Evolutionary conservation across 1,140 invertebrate species (phyloP).

Genomic region (Chelonus insularis): DNA sequence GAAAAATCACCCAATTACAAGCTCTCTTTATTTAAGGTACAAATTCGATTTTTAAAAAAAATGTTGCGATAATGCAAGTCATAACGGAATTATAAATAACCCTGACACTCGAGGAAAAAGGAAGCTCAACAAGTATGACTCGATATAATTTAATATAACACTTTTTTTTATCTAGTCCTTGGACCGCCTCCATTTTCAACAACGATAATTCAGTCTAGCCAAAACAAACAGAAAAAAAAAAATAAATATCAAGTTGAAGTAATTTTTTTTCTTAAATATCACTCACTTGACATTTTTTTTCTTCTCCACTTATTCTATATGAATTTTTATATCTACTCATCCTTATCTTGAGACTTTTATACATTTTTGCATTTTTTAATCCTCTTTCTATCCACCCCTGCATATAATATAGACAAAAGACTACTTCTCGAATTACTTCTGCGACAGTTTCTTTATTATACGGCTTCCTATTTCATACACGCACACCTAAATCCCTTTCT

Average conservation of each 20-base stretch:
- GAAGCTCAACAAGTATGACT: conserved; percentile 26
- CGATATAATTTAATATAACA: conserved; percentile 22
- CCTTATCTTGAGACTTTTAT: background rate
- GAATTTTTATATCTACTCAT: too few relatives aligned
- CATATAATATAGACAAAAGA: background rate
- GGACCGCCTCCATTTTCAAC: too few relatives aligned
- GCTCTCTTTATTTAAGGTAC: too few relatives aligned
- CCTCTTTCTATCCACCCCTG: too few relatives aligned
- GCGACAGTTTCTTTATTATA: conserved; percentile 5
- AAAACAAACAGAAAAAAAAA: background rate
- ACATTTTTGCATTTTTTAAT: too few relatives aligned
- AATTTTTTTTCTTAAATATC: too few relatives aligned
- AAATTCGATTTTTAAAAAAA: too few relatives aligned
- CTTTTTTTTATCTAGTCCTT: background rate
- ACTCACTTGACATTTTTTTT: too few relatives aligned
- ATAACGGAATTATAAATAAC: conserved; percentile 1
- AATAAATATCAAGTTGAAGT: too few relatives aligned
- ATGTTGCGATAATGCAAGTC: background rate
- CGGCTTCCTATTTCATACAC: conserved; percentile 15
- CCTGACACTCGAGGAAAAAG: background rate
- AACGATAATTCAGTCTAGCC: too few relatives aligned
- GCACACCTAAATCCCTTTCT: conserved; percentile 1
- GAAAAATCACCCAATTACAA: too few relatives aligned
- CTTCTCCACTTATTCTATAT: too few relatives aligned
- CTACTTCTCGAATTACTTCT: conserved; percentile 6